Percentiles rank a stretch among this genome's conserved stretches.
phyloP scores from a whole-genome alignment of 2,113 vertebrate genomes.

The Bufo bufo region DNA sequence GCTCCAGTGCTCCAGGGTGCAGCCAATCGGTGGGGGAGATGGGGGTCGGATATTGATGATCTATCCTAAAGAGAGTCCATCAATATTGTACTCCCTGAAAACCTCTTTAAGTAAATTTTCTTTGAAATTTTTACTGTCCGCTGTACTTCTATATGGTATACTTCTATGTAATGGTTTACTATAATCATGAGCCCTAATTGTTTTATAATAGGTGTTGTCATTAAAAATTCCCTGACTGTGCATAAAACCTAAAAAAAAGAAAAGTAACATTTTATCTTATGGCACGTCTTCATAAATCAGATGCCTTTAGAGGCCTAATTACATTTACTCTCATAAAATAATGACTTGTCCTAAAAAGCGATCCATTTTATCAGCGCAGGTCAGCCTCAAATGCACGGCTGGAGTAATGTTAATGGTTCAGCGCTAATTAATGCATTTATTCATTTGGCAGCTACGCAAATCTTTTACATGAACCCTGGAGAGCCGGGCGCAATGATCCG shows the following conservation, averaged over 20 bases:
- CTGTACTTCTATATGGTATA: not conserved
- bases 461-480: constrained; percentile 16
- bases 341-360: constrained; percentile 35
- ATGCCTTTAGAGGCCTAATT: constrained; percentile 40
- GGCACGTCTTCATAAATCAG: not conserved
- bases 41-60: too few relatives aligned
- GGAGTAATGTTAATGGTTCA: constrained; percentile 11
- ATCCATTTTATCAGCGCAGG: constrained; percentile 2
- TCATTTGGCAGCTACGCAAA: constrained; percentile 20
- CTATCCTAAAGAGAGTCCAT: too few relatives aligned
- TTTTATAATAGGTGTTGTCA: not conserved
- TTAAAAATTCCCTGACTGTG: too few relatives aligned
- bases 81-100: too few relatives aligned
- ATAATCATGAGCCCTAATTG: not conserved
- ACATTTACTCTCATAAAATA: constrained; percentile 39
- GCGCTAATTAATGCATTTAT: constrained; percentile 42
- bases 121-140: too few relatives aligned
- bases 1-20: too few relatives aligned
- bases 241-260: not conserved
- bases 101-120: too few relatives aligned
- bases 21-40: too few relatives aligned
- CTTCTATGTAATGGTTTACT: not conserved
- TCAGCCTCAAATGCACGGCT: not conserved
- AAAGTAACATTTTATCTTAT: not conserved
- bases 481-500: not conserved